A percentile compares a stretch with the other conserved stretches of the same genome.
Conservation (phyloP, 2,797 vertebrate species). For the Gallinago solitaria region DNA sequence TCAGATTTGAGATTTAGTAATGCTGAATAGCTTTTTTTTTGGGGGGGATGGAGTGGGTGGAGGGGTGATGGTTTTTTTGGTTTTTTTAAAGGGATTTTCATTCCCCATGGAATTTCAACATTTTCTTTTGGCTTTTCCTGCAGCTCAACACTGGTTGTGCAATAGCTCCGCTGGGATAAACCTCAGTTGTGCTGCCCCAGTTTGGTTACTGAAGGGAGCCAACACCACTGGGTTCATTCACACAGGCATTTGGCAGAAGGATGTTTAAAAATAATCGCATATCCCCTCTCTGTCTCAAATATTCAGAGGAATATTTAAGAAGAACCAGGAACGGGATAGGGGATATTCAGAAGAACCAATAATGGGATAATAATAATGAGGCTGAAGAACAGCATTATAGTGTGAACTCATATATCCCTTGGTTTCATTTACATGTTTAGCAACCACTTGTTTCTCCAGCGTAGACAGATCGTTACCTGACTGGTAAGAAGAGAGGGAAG, state of each 20-base stretch:
- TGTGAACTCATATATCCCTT: not conserved
- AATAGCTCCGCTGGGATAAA: not conserved
- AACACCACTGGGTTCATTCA: not conserved
- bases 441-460: slow-evolving; percentile 39
- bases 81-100: not conserved
- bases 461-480: slow-evolving; percentile 21
- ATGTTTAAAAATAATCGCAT: slow-evolving; percentile 2
- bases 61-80: too few relatives aligned
- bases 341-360: not conserved
- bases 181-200: not conserved
- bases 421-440: slow-evolving; percentile 64
- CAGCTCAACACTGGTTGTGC: not conserved
- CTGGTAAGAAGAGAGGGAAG: slow-evolving; percentile 44
- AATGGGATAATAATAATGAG: slow-evolving; percentile 18
- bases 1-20: not conserved
- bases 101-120: not conserved
- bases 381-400: slow-evolving; percentile 8
- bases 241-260: not conserved
- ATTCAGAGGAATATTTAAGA: not conserved
- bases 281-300: slow-evolving; percentile 26
- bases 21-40: too few relatives aligned
- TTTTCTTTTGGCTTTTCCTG: not conserved
- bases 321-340: too few relatives aligned
- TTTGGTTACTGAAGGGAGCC: not conserved
- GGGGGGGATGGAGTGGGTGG: too few relatives aligned